phyloP scores from a whole-genome alignment of 1,140 invertebrate genomes.

The Laupala kohalensis region DNA sequence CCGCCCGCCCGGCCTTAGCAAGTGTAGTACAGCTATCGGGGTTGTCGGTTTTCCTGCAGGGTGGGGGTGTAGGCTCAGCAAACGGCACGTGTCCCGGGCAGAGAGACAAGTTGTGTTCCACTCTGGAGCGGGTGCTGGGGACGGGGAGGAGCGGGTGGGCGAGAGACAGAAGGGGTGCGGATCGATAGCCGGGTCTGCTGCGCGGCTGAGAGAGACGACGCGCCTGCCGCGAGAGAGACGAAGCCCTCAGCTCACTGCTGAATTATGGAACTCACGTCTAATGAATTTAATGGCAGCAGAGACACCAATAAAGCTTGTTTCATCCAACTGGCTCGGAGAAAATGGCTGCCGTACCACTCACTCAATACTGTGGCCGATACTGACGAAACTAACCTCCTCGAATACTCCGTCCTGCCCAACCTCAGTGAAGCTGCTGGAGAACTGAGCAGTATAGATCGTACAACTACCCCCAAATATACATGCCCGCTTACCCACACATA shows the following conservation, averaged over 20 bases:
- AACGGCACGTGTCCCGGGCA: not conserved
- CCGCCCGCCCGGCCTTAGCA: not conserved
- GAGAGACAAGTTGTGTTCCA: not conserved
- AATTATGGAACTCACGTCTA: constrained; percentile 13
- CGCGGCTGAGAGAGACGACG: not conserved
- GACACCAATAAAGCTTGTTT: constrained; percentile 15
- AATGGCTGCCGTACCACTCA: not conserved
- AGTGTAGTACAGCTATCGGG: not conserved
- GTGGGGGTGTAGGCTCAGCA: not conserved
- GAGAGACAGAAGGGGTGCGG: not conserved
- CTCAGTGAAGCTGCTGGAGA: not conserved
- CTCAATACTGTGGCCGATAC: not conserved
- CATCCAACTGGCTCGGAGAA: constrained; percentile 4
- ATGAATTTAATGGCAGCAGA: constrained; percentile 14
- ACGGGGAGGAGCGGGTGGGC: not conserved
- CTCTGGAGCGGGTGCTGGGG: not conserved
- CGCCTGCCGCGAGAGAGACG: not conserved
- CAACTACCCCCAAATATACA: not conserved
- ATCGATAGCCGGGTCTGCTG: not conserved
- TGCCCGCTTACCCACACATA: not conserved
- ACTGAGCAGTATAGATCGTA: not conserved
- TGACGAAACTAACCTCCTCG: not conserved
- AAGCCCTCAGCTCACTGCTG: constrained; percentile 6
- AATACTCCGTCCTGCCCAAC: not conserved
- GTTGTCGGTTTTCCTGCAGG: not conserved